These are phyloP conservation scores for Papilio aristodemus DNA, from an alignment of 1,140 invertebrate genomes.

Conservation along the genomic window DNA sequence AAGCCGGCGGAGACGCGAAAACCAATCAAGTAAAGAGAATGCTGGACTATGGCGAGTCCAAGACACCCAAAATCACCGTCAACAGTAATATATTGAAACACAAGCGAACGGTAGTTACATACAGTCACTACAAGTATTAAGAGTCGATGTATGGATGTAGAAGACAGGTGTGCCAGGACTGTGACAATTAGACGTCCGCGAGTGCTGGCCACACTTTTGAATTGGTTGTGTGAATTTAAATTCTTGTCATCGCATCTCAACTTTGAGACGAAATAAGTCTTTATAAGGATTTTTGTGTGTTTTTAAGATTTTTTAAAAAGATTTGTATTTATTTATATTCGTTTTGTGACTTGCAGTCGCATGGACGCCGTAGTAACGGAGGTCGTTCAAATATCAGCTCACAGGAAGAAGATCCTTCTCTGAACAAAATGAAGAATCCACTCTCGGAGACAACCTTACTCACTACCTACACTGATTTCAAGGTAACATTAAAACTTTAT, in stretches of 20 bases:
- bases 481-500: too few species aligned
- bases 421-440: conserved; percentile 48
- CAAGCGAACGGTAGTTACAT: conserved; percentile 64
- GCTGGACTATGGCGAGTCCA: conserved; percentile 58
- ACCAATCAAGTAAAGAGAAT: conserved; percentile 58
- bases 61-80: conserved; percentile 58
- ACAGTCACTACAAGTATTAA: not conserved
- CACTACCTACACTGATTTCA: conserved; percentile 68
- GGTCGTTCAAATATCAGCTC: conserved; percentile 42
- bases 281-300: too few species aligned
- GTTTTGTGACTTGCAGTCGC: conserved; percentile 45
- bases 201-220: too few species aligned
- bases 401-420: conserved; percentile 34
- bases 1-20: conserved; percentile 50
- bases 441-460: conserved; percentile 65
- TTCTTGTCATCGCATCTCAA: too few species aligned
- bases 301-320: not conserved
- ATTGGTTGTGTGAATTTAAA: too few species aligned
- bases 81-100: conserved; percentile 74
- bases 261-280: too few species aligned
- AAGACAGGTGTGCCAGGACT: too few species aligned
- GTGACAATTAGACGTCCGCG: too few species aligned
- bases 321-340: not conserved
- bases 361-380: conserved; percentile 56
- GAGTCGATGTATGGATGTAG: too few species aligned